phyloP scores from a whole-genome alignment of 1,140 invertebrate genomes.

The Ladona fulva region DNA sequence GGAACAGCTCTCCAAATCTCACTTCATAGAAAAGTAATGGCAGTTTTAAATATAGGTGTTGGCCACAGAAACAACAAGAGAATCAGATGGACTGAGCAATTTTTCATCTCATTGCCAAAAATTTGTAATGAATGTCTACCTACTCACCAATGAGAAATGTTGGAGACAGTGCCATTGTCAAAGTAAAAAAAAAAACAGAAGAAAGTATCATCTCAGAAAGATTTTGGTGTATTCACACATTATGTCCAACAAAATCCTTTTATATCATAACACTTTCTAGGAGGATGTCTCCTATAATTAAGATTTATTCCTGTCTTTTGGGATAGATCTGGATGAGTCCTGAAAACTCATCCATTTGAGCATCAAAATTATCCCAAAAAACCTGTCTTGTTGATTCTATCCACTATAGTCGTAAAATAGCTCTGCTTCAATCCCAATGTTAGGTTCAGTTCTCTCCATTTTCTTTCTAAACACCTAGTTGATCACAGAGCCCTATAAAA shows the following conservation, averaged over 20 bases:
- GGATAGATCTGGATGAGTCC: not conserved
- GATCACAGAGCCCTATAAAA: not conserved
- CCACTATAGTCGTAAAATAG: not conserved
- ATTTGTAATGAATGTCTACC: not conserved
- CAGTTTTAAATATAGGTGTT: not conserved
- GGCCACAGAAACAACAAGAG: slow-evolving; percentile 3
- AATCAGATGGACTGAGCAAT: slow-evolving; percentile 2
- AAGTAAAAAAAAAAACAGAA: not conserved
- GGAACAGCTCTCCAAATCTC: not conserved
- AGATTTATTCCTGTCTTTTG: not conserved
- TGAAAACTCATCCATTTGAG: not conserved
- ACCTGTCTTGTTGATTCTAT: not conserved
- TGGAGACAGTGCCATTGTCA: not conserved
- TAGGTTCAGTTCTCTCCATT: not conserved
- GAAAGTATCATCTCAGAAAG: not conserved
- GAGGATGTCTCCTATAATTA: not conserved
- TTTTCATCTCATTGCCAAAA: slow-evolving; percentile 1
- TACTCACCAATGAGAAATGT: slow-evolving; percentile 5
- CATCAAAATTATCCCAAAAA: not conserved
- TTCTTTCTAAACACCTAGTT: not conserved
- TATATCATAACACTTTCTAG: not conserved
- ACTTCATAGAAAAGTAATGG: not conserved
- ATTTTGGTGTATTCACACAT: not conserved
- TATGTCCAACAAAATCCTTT: slow-evolving; percentile 4
- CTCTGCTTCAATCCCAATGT: not conserved